Percentiles rank a stretch among this genome's conserved stretches.
These are phyloP conservation scores for Peromyscus aztecus DNA, from an alignment of 2,797 vertebrate species.

Conservation along the genomic window DNA sequence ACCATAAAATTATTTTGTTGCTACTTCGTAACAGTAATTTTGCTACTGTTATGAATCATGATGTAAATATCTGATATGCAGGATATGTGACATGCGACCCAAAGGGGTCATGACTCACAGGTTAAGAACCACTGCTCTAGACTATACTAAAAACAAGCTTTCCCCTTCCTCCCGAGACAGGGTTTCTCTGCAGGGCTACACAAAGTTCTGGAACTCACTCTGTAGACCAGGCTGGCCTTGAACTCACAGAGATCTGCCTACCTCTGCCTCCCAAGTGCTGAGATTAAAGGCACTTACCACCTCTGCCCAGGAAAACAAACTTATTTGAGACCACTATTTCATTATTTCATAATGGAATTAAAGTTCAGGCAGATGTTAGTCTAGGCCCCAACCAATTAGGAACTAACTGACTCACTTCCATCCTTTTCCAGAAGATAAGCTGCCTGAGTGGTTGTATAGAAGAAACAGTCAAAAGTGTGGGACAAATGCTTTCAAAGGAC, in stretches of 20 bases:
- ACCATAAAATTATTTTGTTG: not conserved
- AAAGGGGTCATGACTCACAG: not conserved
- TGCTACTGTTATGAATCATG: not conserved
- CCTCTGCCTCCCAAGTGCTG: not conserved
- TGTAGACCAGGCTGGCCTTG: not conserved
- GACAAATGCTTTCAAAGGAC: not conserved
- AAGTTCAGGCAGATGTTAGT: slow-evolving; percentile 10
- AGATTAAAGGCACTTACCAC: not conserved
- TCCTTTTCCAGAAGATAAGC: not conserved
- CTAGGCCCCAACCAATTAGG: not conserved
- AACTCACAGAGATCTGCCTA: not conserved
- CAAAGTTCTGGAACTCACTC: not conserved
- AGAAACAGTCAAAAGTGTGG: slow-evolving; percentile 27
- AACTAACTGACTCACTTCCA: slow-evolving; percentile 25
- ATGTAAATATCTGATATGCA: not conserved
- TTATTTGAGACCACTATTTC: not conserved
- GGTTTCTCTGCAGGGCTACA: not conserved
- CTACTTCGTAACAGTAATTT: not conserved
- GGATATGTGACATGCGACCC: too few relatives aligned
- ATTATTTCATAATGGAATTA: not conserved
- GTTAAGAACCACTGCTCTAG: not conserved
- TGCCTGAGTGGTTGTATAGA: not conserved
- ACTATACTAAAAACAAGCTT: not conserved
- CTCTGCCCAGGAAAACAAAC: not conserved
- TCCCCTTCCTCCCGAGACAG: not conserved